phyloP scores from a whole-genome alignment of 1,140 invertebrate genomes.

The Bombus confusus region DNA sequence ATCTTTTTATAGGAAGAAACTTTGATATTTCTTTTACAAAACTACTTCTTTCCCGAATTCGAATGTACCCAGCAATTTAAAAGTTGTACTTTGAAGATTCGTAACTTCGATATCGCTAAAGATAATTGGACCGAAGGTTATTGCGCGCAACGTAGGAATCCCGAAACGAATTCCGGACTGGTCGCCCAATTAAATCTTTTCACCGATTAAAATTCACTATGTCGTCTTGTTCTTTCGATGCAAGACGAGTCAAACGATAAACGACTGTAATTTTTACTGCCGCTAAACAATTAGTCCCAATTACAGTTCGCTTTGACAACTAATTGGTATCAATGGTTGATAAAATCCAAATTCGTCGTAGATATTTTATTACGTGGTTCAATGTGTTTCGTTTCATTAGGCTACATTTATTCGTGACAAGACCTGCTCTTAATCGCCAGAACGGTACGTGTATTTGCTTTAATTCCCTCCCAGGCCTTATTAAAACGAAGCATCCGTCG shows the following conservation, averaged over 20 bases:
- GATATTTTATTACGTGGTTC: not conserved
- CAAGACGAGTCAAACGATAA: too few species aligned
- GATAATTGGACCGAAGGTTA: constrained; percentile 13
- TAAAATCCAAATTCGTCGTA: not conserved
- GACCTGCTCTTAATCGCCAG: not conserved
- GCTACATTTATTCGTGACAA: not conserved
- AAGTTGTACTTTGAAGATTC: constrained; percentile 4
- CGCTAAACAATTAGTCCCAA: not conserved
- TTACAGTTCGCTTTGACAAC: not conserved
- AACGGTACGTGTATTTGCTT: not conserved
- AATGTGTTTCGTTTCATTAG: not conserved
- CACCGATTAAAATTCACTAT: not conserved
- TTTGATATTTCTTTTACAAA: constrained; percentile 5
- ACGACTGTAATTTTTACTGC: not conserved
- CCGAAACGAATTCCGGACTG: not conserved
- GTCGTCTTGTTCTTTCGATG: not conserved
- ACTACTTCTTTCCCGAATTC: not conserved
- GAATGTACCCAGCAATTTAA: constrained; percentile 15
- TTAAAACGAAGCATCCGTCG: constrained; percentile 2
- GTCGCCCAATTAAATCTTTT: not conserved
- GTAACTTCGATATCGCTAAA: constrained; percentile 15
- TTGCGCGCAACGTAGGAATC: not conserved
- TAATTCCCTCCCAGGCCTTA: not conserved
- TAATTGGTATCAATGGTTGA: not conserved
- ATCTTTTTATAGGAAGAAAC: not conserved